Conservation (phyloP, 2,888 invertebrate species). For the Acanthosoma haemorrhoidale region DNA sequence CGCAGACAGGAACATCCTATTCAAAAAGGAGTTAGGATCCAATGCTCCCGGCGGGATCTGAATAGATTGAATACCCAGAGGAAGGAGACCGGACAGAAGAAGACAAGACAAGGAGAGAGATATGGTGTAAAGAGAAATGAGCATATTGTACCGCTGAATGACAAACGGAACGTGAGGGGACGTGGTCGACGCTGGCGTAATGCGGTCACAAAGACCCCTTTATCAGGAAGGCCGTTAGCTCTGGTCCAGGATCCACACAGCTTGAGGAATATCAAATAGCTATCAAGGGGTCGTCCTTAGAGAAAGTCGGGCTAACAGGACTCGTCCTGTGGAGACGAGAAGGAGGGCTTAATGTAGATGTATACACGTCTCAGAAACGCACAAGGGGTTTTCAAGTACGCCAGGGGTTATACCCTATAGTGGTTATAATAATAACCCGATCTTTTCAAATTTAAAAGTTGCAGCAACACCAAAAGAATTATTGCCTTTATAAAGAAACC, state of each 20-base stretch:
- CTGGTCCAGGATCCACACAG: background rate
- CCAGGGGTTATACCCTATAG: no score
- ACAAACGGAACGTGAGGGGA: background rate
- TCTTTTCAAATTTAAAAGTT: no score
- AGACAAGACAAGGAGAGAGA: background rate
- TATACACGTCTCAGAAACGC: no score
- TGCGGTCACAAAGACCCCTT: background rate
- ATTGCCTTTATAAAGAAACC: no score
- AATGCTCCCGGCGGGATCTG: conserved; percentile 8
- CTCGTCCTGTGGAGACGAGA: background rate
- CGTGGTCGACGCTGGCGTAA: conserved; percentile 13
- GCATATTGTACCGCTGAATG: conserved; percentile 13
- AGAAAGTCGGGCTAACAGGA: background rate
- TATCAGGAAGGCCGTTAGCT: background rate
- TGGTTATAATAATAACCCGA: no score
- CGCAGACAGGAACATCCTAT: background rate
- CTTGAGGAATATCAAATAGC: conserved; percentile 9
- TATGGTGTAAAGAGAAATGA: conserved; percentile 24
- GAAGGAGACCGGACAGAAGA: background rate
- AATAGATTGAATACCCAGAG: conserved; percentile 14
- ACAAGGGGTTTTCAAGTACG: no score
- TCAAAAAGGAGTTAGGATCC: conserved; percentile 25
- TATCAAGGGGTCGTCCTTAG: conserved; percentile 9
- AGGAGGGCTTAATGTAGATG: no score
- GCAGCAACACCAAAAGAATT: no score